Conservation (phyloP, 1,140 invertebrate genomes). For the Oryctes rhinoceros region DNA sequence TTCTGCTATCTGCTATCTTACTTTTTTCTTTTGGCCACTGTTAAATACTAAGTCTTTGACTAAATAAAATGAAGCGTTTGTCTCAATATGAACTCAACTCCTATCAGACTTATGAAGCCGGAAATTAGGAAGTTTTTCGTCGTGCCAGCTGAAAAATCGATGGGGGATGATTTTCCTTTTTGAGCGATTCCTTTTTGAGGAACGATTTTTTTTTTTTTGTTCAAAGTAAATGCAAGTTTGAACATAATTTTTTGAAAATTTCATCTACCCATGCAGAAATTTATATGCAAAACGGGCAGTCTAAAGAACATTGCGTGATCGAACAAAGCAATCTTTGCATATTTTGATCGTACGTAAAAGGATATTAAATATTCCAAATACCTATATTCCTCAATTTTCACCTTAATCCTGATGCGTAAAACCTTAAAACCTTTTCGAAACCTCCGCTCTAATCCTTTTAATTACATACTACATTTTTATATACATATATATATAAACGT, state of each 20-base stretch:
- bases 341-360: too few species aligned
- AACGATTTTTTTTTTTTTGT: too few species aligned
- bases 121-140: background rate
- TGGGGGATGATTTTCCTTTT: background rate
- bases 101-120: background rate
- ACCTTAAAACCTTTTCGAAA: background rate
- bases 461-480: conserved; percentile 4
- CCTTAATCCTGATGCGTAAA: background rate
- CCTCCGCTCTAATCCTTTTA: background rate
- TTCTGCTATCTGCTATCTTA: background rate
- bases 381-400: background rate
- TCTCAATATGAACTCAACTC: background rate
- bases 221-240: too few species aligned
- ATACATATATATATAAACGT: background rate
- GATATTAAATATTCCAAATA: too few species aligned
- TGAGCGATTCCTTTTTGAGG: too few species aligned
- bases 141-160: background rate
- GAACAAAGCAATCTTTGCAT: too few species aligned
- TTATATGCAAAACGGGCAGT: too few species aligned
- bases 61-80: background rate
- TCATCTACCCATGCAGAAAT: too few species aligned
- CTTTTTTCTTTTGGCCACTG: background rate
- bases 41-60: background rate
- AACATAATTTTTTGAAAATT: too few species aligned
- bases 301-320: too few species aligned